phyloP scores from a whole-genome alignment of 1,140 invertebrate genomes.

The Eulimnadia texana region DNA sequence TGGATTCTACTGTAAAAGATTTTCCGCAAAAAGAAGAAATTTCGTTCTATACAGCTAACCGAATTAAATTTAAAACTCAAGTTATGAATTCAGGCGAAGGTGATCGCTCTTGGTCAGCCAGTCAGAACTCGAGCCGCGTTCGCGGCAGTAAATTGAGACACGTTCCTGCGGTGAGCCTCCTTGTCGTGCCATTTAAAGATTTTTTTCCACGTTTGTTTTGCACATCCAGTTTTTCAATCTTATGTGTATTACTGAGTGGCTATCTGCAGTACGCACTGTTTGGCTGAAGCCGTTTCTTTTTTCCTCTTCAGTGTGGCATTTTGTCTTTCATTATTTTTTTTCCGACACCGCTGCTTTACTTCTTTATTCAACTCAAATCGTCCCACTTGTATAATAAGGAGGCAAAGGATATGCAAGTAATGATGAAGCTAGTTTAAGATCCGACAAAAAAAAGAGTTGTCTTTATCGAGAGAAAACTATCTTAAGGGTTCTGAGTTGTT shows the following conservation, averaged over 20 bases:
- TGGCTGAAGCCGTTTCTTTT: neutral
- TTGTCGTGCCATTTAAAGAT: neutral
- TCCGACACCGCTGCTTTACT: neutral
- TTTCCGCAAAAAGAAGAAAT: too few species aligned
- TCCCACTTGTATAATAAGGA: too few species aligned
- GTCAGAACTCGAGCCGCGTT: neutral
- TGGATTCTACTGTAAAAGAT: too few species aligned
- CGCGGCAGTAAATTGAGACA: constrained; percentile 10
- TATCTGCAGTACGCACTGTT: neutral
- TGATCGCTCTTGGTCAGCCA: constrained; percentile 17
- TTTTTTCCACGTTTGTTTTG: neutral
- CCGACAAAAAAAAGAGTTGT: too few species aligned
- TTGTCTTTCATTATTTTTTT: neutral
- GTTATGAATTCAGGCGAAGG: constrained; percentile 14
- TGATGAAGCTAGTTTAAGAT: too few species aligned
- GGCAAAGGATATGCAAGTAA: too few species aligned
- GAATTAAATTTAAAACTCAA: too few species aligned
- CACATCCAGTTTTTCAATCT: neutral
- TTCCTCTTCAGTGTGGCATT: neutral
- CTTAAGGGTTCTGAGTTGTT: too few species aligned
- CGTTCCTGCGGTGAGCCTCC: constrained; percentile 5
- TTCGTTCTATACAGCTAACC: too few species aligned
- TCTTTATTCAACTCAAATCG: too few species aligned
- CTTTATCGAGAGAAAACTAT: too few species aligned
- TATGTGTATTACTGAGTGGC: neutral